Conservation (phyloP, 1,140 invertebrate genomes). For the Manduca sexta region DNA sequence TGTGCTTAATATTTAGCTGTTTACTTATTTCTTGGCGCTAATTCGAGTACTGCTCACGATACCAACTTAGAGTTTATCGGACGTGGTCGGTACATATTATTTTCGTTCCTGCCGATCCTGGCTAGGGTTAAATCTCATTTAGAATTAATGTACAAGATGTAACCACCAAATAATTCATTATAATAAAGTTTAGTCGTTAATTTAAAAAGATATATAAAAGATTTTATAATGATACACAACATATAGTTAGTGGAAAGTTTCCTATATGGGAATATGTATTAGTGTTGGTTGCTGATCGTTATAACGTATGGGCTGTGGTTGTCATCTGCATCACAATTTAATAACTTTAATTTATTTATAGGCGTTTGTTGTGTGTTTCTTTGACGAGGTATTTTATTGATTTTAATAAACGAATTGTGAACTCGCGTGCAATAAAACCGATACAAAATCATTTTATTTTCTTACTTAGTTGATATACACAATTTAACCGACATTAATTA, state of each 20-base stretch:
- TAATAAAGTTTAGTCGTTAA: constrained; percentile 48
- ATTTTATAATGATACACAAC: constrained; percentile 26
- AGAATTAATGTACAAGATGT: constrained; percentile 63
- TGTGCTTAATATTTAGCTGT: constrained; percentile 28
- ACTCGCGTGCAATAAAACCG: neutral
- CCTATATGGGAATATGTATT: too few species aligned
- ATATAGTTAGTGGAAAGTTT: constrained; percentile 1
- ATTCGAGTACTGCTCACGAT: neutral
- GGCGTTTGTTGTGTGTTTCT: constrained; percentile 4
- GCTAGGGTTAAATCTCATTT: constrained; percentile 51
- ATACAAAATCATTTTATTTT: neutral
- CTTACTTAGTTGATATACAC: neutral
- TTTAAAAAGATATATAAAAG: constrained; percentile 25
- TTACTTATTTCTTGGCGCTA: constrained; percentile 16
- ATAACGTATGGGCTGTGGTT: constrained; percentile 43
- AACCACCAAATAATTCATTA: constrained; percentile 68
- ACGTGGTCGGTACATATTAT: constrained; percentile 1
- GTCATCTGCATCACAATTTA: constrained; percentile 50
- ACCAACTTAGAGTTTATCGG: neutral
- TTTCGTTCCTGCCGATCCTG: constrained; percentile 2
- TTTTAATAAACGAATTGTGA: constrained; percentile 3
- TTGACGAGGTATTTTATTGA: constrained; percentile 3
- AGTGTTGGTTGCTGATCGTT: too few species aligned
- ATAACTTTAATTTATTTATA: constrained; percentile 22
- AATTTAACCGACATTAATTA: neutral